Evolutionary conservation across 2,888 invertebrate species (phyloP).

Genomic region (Euzetes globulus): DNA sequence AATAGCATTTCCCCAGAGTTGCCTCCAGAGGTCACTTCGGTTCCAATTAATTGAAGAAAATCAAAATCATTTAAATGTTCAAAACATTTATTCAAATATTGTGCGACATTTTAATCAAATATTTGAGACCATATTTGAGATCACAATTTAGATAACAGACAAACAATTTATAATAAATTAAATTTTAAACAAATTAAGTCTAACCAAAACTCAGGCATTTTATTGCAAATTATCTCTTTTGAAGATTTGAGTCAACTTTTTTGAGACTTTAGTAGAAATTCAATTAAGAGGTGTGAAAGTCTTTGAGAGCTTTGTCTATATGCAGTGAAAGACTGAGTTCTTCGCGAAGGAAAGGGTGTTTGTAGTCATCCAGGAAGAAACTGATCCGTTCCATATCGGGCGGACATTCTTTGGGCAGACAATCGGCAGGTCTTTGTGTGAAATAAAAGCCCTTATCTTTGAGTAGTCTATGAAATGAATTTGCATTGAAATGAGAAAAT

Average conservation of each 20-base stretch:
- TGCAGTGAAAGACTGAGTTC: constrained; percentile 59
- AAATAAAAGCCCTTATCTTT: constrained; percentile 67
- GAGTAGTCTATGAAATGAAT: constrained; percentile 58
- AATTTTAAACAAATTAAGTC: too few relatives aligned
- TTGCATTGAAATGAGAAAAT: constrained; percentile 23
- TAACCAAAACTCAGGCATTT: not conserved
- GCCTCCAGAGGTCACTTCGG: too few relatives aligned
- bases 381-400: constrained; percentile 69
- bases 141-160: too few relatives aligned
- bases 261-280: not conserved
- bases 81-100: too few relatives aligned
- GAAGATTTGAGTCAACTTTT: too few relatives aligned
- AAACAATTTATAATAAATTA: too few relatives aligned
- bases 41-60: too few relatives aligned
- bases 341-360: constrained; percentile 60
- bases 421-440: constrained; percentile 64
- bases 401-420: constrained; percentile 76
- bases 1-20: too few relatives aligned
- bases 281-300: constrained; percentile 32
- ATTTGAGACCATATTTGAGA: too few relatives aligned
- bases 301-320: constrained; percentile 57
- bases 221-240: not conserved
- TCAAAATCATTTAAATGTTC: too few relatives aligned
- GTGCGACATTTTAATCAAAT: too few relatives aligned
- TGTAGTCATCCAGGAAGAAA: constrained; percentile 73